A percentile compares a stretch with the other conserved stretches of the same genome.
These are phyloP conservation scores for Drosophila longiperda DNA, from an alignment of 2,888 invertebrate genomes.

Conservation along the genomic window DNA sequence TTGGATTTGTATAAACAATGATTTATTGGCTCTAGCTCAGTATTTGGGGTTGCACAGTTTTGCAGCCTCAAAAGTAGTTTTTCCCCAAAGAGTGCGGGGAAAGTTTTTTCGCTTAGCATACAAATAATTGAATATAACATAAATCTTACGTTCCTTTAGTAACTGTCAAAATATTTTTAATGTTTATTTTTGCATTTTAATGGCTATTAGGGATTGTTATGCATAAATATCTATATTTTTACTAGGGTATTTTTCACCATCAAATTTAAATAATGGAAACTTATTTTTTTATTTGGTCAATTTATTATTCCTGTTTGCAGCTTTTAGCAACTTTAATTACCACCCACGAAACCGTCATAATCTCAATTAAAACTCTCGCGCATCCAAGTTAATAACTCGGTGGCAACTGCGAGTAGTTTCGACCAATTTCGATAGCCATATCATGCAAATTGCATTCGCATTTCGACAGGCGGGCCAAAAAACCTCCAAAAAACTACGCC, in stretches of 20 bases:
- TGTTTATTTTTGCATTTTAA: neutral
- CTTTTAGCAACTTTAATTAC: conserved; percentile 40
- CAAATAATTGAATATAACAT: conserved; percentile 16
- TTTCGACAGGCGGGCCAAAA: conserved; percentile 62
- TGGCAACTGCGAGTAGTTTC: conserved; percentile 31
- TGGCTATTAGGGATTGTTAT: neutral
- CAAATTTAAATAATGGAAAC: neutral
- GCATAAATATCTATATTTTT: neutral
- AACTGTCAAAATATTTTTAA: conserved; percentile 7
- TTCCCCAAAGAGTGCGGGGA: neutral
- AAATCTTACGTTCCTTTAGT: conserved; percentile 9
- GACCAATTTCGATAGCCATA: conserved; percentile 52
- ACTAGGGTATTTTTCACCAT: neutral
- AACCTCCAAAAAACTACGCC: conserved; percentile 43
- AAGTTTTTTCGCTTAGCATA: conserved; percentile 7
- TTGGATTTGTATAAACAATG: conserved; percentile 77
- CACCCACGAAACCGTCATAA: conserved; percentile 40
- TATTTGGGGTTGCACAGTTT: conserved; percentile 22
- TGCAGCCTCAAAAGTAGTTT: conserved; percentile 29
- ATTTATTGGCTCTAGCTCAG: conserved; percentile 66
- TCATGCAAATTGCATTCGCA: conserved; percentile 66
- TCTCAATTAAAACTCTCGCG: conserved; percentile 43
- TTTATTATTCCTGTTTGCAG: neutral
- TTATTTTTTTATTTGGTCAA: neutral
- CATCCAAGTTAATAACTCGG: conserved; percentile 24